These are phyloP conservation scores for Tragelaphus buxtoni DNA, from an alignment of 2,113 vertebrate species.

Conservation along the genomic window DNA sequence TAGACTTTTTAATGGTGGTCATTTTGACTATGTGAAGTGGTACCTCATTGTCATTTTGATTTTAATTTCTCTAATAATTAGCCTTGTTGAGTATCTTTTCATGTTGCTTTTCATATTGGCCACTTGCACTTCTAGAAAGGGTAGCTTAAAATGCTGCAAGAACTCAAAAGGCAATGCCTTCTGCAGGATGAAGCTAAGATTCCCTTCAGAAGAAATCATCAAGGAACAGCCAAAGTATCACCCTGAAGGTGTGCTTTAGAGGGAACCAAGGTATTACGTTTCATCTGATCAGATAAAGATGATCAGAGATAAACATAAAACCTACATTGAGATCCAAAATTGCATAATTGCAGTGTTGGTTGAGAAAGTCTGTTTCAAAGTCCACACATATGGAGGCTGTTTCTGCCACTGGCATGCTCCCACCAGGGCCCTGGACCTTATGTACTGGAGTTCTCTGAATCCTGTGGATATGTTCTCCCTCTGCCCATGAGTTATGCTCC, in stretches of 20 bases:
- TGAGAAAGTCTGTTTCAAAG: neutral
- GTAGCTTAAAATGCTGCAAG: no score
- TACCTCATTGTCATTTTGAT: neutral
- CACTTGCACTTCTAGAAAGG: neutral
- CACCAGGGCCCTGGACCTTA: accelerated
- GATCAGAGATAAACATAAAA: neutral
- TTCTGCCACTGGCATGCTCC: neutral
- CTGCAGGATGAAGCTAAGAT: neutral
- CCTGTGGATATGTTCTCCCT: accelerated
- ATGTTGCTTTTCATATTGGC: neutral
- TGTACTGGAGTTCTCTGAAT: neutral
- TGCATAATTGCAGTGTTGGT: no score
- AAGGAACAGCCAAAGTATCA: neutral
- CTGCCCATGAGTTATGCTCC: accelerated
- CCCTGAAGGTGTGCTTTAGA: neutral
- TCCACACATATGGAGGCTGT: accelerated
- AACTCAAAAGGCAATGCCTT: neutral
- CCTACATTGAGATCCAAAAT: neutral
- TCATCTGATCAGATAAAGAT: neutral
- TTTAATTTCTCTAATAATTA: neutral
- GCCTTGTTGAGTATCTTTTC: neutral
- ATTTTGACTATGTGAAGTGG: neutral
- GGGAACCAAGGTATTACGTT: neutral
- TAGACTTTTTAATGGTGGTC: neutral
- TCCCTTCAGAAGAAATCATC: neutral